These are phyloP conservation scores for Tapirus terrestris DNA, from an alignment of 2,113 vertebrate genomes.

Conservation along the genomic window DNA sequence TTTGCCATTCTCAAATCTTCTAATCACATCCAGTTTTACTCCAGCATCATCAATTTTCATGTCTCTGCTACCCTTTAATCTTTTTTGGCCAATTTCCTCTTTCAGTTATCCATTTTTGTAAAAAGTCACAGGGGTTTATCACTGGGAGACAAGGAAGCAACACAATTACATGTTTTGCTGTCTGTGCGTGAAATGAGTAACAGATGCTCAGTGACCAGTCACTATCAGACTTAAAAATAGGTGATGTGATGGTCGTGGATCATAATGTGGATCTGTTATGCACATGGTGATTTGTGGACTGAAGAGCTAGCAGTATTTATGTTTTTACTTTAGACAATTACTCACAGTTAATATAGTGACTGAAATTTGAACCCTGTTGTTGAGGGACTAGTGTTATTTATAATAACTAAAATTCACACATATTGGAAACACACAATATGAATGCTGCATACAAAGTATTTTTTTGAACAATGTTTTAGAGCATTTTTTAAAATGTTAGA, in stretches of 20 bases:
- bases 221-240: neutral
- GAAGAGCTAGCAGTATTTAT: neutral
- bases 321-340: neutral
- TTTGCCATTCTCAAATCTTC: neutral
- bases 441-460: neutral
- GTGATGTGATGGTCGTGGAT: neutral
- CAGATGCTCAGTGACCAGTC: neutral
- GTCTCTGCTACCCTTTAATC: neutral
- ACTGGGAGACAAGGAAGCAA: neutral
- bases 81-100: neutral
- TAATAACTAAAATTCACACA: neutral
- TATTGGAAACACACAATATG: neutral
- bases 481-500: neutral
- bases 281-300: neutral
- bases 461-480: neutral
- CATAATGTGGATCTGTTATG: neutral
- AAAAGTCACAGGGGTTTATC: neutral
- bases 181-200: neutral
- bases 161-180: too few relatives aligned
- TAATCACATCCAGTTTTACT: neutral
- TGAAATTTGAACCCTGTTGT: neutral
- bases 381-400: neutral
- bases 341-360: neutral
- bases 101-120: neutral
- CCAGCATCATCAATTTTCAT: neutral